Percentiles rank a stretch among this genome's conserved stretches.
Conservation (phyloP, 2,113 vertebrate genomes). For the Prietella phreatophila region DNA sequence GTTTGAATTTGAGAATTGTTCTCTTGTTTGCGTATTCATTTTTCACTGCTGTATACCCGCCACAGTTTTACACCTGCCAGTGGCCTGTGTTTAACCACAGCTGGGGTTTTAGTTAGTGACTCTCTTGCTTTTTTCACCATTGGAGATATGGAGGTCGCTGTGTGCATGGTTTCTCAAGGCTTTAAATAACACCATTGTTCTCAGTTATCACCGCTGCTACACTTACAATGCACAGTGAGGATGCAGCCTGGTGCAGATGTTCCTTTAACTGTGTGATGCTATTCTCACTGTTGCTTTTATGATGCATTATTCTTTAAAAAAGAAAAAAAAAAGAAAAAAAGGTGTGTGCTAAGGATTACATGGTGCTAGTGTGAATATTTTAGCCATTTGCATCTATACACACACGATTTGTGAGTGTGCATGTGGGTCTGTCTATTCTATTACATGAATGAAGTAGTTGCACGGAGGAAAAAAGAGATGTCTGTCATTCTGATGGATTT, state of each 20-base stretch:
- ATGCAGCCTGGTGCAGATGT: slow-evolving; percentile 10
- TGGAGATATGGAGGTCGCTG: neutral
- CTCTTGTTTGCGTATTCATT: neutral
- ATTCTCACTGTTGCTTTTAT: neutral
- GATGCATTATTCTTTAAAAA: neutral
- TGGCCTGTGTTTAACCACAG: neutral
- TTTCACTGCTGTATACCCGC: neutral
- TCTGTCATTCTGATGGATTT: neutral
- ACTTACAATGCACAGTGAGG: slow-evolving; percentile 5
- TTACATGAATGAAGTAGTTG: neutral
- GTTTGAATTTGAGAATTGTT: neutral
- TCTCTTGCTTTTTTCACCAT: neutral
- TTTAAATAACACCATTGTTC: slow-evolving; percentile 36
- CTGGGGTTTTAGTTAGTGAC: neutral
- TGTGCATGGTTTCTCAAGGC: neutral
- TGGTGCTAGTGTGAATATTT: neutral
- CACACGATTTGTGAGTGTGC: neutral
- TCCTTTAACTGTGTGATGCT: neutral
- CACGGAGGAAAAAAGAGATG: neutral
- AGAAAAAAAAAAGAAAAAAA: no score
- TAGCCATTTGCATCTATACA: neutral
- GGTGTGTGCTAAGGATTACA: neutral
- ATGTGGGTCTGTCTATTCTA: neutral
- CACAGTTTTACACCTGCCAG: neutral
- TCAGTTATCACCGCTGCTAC: slow-evolving; percentile 1